Evolutionary conservation across 1,140 invertebrate genomes (phyloP).

Genomic region (Penaeus japonicus): DNA sequence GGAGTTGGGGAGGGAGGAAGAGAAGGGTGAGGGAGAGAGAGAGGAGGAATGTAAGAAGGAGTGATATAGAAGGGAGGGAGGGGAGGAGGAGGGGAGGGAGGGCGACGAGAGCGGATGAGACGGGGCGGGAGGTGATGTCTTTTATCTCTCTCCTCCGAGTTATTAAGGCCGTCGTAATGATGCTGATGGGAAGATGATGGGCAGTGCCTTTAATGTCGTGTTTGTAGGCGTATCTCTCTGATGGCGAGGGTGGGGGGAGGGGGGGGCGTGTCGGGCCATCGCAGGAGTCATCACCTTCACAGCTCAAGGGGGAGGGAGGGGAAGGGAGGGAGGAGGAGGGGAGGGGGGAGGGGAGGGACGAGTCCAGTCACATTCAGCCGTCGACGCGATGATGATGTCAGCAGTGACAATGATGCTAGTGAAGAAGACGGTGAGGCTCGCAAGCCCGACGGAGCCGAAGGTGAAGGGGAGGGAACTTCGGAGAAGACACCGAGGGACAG

Average conservation of each 20-base stretch:
- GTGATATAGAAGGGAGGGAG: no score
- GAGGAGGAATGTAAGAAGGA: background rate
- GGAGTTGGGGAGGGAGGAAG: background rate
- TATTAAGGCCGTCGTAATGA: slow-evolving; percentile 47
- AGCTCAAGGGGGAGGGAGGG: no score
- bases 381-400: no score
- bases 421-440: no score
- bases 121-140: slow-evolving; percentile 1
- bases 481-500: background rate
- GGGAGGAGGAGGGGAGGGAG: no score
- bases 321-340: no score
- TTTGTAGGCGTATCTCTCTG: slow-evolving; percentile 46
- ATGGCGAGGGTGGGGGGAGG: background rate
- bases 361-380: no score
- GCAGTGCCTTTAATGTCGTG: slow-evolving; percentile 49
- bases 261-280: background rate
- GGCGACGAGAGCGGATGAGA: background rate
- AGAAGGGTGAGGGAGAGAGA: background rate
- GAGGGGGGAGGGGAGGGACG: no score
- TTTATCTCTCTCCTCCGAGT: slow-evolving; percentile 31
- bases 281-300: no score
- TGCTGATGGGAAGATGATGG: slow-evolving; percentile 42
- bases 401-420: no score
- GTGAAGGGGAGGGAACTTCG: background rate
- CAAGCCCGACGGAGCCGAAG: background rate